Evolutionary conservation across 2,797 vertebrate genomes (phyloP), one percentile per base, ranked within the genome.

Genomic region (Sternarchorhynchus goeldii): DNA sequence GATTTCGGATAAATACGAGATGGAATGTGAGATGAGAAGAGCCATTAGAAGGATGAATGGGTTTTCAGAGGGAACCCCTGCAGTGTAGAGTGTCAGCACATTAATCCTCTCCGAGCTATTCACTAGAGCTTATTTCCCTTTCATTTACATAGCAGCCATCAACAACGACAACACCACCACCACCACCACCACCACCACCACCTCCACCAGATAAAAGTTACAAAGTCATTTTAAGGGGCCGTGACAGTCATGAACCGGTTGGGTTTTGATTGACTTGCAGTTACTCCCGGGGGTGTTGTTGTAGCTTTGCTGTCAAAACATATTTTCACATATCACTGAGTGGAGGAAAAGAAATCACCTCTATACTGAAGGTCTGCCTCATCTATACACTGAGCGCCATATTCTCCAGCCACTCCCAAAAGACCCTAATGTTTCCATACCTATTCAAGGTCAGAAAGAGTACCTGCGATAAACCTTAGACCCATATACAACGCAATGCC

Each of bases 61-160:
- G 18, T 32, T 68, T 62, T 62, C 18, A 32, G 73, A 76, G 73
- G 62, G 71, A 80, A 57, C 31, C 67, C 83, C 84, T 59, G 75
- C 50, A 25, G 79, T 34, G 75, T 31, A 10, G 34, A 65, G 45
- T 77, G 70, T 78, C 78, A 73, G 75, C n/a, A 75, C 76, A 84
- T 86, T 80, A 73, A 82, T 88, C 83, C 75, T 67, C 73, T 17
- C 59, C 36, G 18, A 78, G 68, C 72, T 77, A 58, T 83, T 85
- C 63, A 73, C 80, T 77, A 73, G 53, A 85, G 45, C 78, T 85
- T 83, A 85, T 85, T 88, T 84, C 81, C 77, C 60, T 68, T 79
- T 75, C 72, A 63, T 79, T 86, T 62, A 79, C 63, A 66, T 21
- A 29, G 20, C 76, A 75, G 56, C 63, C 57, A 63, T 69, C 77